Base-by-base conservation (phyloP, 2,888 invertebrate genomes). In the Ptilodon capucinus region DNA sequence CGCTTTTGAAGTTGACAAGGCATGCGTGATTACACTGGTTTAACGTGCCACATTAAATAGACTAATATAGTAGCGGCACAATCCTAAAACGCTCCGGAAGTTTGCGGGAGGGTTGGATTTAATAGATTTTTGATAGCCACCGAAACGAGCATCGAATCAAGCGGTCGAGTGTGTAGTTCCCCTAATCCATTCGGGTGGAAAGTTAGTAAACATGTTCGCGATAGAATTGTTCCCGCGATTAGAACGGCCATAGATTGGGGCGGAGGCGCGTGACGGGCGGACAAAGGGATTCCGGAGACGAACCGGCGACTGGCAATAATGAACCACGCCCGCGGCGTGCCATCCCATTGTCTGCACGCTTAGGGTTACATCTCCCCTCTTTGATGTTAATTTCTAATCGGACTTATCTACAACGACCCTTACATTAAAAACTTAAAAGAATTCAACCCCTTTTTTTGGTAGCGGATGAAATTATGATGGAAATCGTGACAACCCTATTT, bases 281-380 rank as follows among this genome's bases (percentile, higher is more conserved):
- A 84, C 83, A 84, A 85, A 85, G 76, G 72, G 73, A 78, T 74
- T 71, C 73, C 74, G 57, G 62, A 61, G 74, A 70, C 70, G 68
- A 67, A 60, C 66, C 70, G 68, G 68, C 76, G 70, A 76, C 58
- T 76, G 64, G 68, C 71, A 74, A 75, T 84, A 81, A 85, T 81
- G 75, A 78, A 76, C 74, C 70, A 61, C 68, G 79, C 77, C 76
- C 62, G 65, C 46, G 64, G 72, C 68, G 56, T 51, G 55, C 65
- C 63, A 64, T 58, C 66, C 71, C 57, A 78, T 79, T 80, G 75
- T 80, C 70, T 68, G 59, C 60, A 57, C 57, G 60, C 66, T 60
- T 49, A 48, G 52, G 62, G 70, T 60, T 71, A 74, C 70, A 66
- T 71, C 71, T 48, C 62, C 63, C 61, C 63, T 57, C 72, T 74